These are phyloP conservation scores for Calvadosia cruxmelitensis DNA, from an alignment of 30 jellyfish, hydroid and myxozoan species.

Conservation along the genomic window DNA sequence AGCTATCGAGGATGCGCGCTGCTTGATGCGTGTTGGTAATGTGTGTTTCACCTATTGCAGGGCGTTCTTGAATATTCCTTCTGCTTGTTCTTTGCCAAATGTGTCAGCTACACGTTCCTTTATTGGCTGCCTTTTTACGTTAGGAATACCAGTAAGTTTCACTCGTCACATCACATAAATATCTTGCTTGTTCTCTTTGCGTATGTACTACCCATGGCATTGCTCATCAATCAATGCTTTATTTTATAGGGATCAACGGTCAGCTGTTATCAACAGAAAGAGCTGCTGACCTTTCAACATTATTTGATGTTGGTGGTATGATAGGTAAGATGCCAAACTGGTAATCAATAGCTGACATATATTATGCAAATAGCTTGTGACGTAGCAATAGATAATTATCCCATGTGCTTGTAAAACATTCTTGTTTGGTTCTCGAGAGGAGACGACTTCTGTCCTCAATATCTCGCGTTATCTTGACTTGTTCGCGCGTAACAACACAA, in stretches of 20 bases:
- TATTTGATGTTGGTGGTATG: constrained; percentile 89
- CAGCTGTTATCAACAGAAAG: constrained; percentile 12
- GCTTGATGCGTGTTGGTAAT: too few species aligned
- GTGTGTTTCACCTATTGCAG: constrained; percentile 13
- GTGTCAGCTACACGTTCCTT: constrained; percentile 80
- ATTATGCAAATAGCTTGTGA: too few species aligned
- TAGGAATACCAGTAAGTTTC: constrained; percentile 32
- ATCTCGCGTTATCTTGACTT: too few species aligned
- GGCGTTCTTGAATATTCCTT: constrained; percentile 87
- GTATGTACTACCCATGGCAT: neutral
- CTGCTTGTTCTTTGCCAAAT: constrained; percentile 83
- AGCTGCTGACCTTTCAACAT: constrained; percentile 81
- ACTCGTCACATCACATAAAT: too few species aligned
- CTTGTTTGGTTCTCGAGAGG: too few species aligned
- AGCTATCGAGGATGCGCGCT: too few species aligned
- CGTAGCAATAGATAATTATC: too few species aligned
- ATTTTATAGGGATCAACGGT: constrained; percentile 51
- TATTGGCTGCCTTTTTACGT: constrained; percentile 85
- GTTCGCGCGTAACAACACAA: too few species aligned
- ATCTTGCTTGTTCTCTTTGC: too few species aligned
- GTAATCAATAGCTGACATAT: too few species aligned
- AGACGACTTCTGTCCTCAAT: too few species aligned
- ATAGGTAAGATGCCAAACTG: constrained; percentile 25
- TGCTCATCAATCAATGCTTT: neutral
- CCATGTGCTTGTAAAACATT: too few species aligned